phyloP scores from a whole-genome alignment of 2,113 vertebrate species.

The Charina bottae region DNA sequence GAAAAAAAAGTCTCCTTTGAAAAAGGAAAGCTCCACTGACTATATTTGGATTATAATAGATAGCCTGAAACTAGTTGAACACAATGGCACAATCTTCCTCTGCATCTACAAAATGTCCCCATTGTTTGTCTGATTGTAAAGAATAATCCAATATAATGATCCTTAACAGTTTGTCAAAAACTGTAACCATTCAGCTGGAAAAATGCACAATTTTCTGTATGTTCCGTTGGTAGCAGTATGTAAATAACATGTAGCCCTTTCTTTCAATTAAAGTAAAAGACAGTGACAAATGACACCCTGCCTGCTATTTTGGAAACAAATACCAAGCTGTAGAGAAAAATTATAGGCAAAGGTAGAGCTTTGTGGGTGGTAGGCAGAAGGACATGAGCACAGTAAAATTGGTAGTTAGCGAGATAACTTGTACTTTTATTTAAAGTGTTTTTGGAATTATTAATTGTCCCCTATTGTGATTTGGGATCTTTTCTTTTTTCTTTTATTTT shows the following conservation, averaged over 20 bases:
- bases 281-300: neutral
- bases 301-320: slow-evolving; percentile 19
- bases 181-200: neutral
- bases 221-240: neutral
- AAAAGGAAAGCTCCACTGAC: neutral
- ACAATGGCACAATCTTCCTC: neutral
- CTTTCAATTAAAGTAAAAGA: slow-evolving; percentile 21
- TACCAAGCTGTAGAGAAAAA: slow-evolving; percentile 3
- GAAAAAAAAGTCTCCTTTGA: neutral
- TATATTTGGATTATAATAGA: neutral
- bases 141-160: neutral
- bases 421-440: neutral
- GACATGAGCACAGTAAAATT: slow-evolving; percentile 13
- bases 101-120: neutral
- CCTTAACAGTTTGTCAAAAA: neutral
- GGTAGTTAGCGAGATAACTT: neutral
- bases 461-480: neutral
- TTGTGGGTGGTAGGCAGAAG: slow-evolving; percentile 11
- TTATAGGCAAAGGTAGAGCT: slow-evolving; percentile 2
- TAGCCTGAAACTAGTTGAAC: neutral
- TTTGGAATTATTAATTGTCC: slow-evolving; percentile 9
- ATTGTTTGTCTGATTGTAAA: neutral
- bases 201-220: neutral
- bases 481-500: neutral
- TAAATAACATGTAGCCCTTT: neutral